Conservation (phyloP, 2,888 invertebrate genomes). For the Panopea generosa region DNA sequence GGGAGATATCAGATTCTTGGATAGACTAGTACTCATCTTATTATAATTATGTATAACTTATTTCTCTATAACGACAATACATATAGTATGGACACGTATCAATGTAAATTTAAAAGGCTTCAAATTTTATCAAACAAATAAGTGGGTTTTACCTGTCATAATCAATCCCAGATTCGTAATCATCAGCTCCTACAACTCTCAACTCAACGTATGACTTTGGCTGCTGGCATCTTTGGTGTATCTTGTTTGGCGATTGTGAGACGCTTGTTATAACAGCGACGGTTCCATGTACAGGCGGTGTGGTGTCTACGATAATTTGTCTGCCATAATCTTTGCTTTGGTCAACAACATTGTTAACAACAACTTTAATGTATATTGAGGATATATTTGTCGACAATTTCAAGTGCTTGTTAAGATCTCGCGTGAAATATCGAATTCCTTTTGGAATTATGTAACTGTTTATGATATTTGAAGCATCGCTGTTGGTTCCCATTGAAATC, state of each 20-base stretch:
- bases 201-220: conserved; percentile 62
- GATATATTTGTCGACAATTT: conserved; percentile 9
- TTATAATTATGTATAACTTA: too few relatives aligned
- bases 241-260: background rate
- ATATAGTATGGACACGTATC: too few relatives aligned
- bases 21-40: too few relatives aligned
- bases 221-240: conserved; percentile 60
- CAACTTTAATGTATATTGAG: conserved; percentile 46
- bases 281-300: conserved; percentile 46
- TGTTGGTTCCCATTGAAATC: conserved; percentile 54
- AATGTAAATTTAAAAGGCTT: too few relatives aligned
- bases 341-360: conserved; percentile 51
- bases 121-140: too few relatives aligned
- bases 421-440: conserved; percentile 19
- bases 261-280: conserved; percentile 60
- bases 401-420: conserved; percentile 31
- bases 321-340: conserved; percentile 37
- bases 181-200: conserved; percentile 26
- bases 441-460: conserved; percentile 26
- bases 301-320: conserved; percentile 54
- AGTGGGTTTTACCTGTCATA: conserved; percentile 39
- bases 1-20: too few relatives aligned
- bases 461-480: conserved; percentile 35
- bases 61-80: too few relatives aligned
- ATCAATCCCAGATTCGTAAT: conserved; percentile 63